Conservation (phyloP, 2,797 vertebrate species). For the Todus mexicanus region DNA sequence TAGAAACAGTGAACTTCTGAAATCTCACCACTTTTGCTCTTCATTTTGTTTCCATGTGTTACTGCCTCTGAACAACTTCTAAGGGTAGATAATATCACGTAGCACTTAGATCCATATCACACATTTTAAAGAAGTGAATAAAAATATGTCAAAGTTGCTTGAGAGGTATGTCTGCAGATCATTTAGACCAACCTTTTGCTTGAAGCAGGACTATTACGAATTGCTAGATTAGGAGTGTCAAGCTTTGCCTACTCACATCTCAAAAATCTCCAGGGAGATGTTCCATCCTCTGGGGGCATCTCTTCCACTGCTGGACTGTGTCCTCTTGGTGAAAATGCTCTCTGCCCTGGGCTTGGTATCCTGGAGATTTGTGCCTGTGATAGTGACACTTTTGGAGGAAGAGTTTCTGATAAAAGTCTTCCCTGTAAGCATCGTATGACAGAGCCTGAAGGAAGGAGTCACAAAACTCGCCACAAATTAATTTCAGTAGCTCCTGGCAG, state of each 20-base stretch:
- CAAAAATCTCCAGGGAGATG: background rate
- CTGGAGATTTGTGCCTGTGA: background rate
- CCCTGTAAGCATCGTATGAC: background rate
- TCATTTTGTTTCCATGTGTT: background rate
- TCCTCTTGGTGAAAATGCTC: background rate
- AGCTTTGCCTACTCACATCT: background rate
- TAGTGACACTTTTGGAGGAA: background rate
- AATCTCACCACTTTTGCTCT: background rate
- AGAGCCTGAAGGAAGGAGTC: background rate
- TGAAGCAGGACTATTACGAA: background rate
- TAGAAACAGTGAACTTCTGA: background rate
- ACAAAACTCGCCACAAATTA: background rate
- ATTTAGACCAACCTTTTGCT: background rate
- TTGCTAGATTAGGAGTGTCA: background rate
- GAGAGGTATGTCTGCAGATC: background rate
- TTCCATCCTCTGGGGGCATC: accelerated
- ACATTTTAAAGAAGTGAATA: background rate
- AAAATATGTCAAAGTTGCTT: background rate
- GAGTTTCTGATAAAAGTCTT: background rate
- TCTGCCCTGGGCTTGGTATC: background rate
- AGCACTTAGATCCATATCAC: background rate
- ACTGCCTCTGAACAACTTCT: background rate
- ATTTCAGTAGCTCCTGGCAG: background rate
- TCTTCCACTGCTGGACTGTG: background rate
- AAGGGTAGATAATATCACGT: background rate